A percentile compares a stretch with the other conserved stretches of the same genome.
phyloP scores from a whole-genome alignment of 2,888 invertebrate species.

The Pomacea canaliculata region DNA sequence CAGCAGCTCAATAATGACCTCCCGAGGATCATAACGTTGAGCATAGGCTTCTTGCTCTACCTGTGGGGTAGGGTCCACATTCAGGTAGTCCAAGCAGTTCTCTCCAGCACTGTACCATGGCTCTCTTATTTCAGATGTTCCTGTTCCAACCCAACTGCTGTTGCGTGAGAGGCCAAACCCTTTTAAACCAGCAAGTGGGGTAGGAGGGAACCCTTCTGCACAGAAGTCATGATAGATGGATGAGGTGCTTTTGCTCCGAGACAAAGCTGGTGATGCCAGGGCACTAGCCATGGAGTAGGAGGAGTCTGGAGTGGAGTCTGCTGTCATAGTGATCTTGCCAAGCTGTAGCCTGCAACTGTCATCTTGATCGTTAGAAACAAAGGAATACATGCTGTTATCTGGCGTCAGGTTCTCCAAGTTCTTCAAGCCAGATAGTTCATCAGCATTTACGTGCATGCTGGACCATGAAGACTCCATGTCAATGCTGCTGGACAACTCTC shows the following conservation, averaged over 20 bases:
- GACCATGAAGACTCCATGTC: slow-evolving; percentile 13
- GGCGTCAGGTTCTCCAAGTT: slow-evolving; percentile 13
- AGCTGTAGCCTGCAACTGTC: background rate
- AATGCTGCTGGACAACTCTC: background rate
- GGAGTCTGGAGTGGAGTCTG: background rate
- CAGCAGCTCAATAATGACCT: slow-evolving; percentile 20
- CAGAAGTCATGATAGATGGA: slow-evolving; percentile 21
- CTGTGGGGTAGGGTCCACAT: slow-evolving; percentile 27
- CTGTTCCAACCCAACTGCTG: slow-evolving; percentile 21
- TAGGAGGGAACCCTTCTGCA: slow-evolving; percentile 9
- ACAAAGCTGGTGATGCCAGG: slow-evolving; percentile 1
- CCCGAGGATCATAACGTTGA: slow-evolving; percentile 8
- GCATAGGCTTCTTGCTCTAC: slow-evolving; percentile 11
- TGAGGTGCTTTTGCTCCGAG: slow-evolving; percentile 15
- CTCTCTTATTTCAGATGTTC: slow-evolving; percentile 12
- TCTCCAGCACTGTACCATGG: slow-evolving; percentile 20
- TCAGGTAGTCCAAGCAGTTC: slow-evolving; percentile 34
- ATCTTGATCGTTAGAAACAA: slow-evolving; percentile 12
- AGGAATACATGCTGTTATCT: slow-evolving; percentile 20
- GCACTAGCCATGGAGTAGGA: background rate
- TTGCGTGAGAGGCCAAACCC: background rate
- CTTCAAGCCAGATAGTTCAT: slow-evolving; percentile 14
- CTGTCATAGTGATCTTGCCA: background rate
- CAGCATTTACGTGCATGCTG: slow-evolving; percentile 17
- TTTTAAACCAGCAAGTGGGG: slow-evolving; percentile 13